Evolutionary conservation across 2,797 vertebrate genomes (phyloP).

Genomic region (Babyrousa celebensis): DNA sequence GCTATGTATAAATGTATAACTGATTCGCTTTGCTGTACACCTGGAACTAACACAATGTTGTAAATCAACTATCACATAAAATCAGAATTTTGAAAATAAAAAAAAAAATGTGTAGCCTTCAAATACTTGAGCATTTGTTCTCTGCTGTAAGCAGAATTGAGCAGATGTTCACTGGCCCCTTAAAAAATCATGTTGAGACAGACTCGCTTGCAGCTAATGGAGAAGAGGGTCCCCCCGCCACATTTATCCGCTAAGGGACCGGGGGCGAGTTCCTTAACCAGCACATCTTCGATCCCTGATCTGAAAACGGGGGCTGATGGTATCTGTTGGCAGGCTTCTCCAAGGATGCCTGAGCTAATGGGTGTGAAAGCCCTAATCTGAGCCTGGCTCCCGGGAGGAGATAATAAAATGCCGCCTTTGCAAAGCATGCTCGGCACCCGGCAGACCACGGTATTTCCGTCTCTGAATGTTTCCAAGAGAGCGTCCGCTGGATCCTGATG

Average conservation of each 20-base stretch:
- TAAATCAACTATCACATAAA: too few relatives aligned
- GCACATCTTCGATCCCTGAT: background rate
- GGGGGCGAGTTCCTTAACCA: background rate
- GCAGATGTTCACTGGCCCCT: fast-evolving
- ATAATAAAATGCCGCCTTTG: background rate
- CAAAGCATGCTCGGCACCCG: background rate
- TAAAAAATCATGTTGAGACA: fast-evolving
- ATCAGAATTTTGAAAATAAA: background rate
- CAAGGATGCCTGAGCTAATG: background rate
- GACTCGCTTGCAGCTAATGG: background rate
- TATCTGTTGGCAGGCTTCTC: background rate
- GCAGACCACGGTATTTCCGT: background rate
- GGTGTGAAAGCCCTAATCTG: background rate
- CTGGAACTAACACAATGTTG: too few relatives aligned
- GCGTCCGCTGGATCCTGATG: background rate
- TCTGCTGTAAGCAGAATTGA: background rate
- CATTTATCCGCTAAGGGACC: background rate
- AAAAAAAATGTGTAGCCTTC: background rate
- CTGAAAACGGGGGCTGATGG: background rate
- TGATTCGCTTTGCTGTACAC: too few relatives aligned
- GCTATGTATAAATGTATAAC: too few relatives aligned
- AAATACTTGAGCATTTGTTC: background rate
- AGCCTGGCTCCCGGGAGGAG: background rate
- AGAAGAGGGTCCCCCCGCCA: background rate
- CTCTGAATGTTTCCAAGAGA: background rate